A percentile compares a stretch with the other conserved stretches of the same genome.
Evolutionary conservation across 1,140 invertebrate genomes (phyloP).

Genomic region (Euwallacea similis): DNA sequence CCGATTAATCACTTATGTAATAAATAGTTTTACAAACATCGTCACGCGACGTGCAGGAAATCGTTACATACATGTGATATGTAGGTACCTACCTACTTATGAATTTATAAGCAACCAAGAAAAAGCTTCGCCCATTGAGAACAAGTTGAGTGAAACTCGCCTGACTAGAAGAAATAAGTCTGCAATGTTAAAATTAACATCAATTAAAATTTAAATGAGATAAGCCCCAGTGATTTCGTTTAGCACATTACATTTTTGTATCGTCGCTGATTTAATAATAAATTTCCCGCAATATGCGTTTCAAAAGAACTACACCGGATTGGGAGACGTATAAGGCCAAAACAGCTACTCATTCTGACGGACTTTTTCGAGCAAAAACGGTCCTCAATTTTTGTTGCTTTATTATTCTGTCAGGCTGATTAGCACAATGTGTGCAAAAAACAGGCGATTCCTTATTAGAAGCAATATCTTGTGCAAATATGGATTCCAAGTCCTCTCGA

Average conservation of each 20-base stretch:
- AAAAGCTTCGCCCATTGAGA: background rate
- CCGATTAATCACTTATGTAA: no score
- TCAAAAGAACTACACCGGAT: background rate
- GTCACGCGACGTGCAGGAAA: background rate
- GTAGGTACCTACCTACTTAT: background rate
- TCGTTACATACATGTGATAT: background rate
- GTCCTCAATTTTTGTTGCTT: slow-evolving; percentile 27
- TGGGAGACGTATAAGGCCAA: slow-evolving; percentile 18
- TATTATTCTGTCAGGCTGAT: slow-evolving; percentile 18
- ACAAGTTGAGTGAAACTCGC: slow-evolving; percentile 1
- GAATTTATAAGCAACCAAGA: background rate
- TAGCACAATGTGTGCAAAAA: slow-evolving; percentile 14
- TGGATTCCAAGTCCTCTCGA: background rate
- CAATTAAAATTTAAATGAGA: slow-evolving; percentile 31
- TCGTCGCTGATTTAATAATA: slow-evolving; percentile 17
- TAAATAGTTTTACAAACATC: no score
- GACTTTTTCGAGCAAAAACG: slow-evolving; percentile 19
- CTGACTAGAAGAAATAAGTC: background rate
- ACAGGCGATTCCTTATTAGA: background rate
- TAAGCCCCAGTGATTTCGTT: slow-evolving; percentile 13
- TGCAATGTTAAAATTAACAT: slow-evolving; percentile 23
- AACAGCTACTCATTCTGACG: slow-evolving; percentile 22
- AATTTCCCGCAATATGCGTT: background rate
- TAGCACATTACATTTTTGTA: slow-evolving; percentile 12
- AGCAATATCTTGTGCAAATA: no score